Evolutionary conservation across 2,113 vertebrate genomes (phyloP), one percentile per base, ranked within the genome.

Genomic region (Turdus rufiventris): DNA sequence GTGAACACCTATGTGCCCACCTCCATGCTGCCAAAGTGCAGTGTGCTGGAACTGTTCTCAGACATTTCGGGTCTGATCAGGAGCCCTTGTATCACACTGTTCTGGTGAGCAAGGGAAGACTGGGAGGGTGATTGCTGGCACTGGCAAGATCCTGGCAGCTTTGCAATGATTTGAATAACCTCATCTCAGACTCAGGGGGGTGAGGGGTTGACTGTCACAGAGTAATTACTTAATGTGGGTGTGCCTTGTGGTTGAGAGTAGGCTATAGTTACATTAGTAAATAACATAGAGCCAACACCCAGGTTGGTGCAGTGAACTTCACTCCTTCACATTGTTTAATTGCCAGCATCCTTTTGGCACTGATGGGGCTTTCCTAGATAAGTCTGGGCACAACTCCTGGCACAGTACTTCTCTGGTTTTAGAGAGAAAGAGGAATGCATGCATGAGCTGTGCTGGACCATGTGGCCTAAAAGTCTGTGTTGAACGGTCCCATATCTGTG

Each of bases 21-120:
- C 7, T 40, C 40, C 24, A 14, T 33, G 58, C n/a, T 67, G 57
- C 23, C 11, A 66, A 74, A 66, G 26, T 2, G 2, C 42, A 74
- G 16, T 0, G 2, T 20, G 12, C n/a, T 54, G 57, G n/a, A 51
- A 38, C 14, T 1, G 0, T n/a, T 90, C n/a, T 75, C 21, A 36
- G 57, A 9, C 8, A 36, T 14, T 68, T 53, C 10, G 66, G 10
- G 6, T 60, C 29, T 43, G 34, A 38, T 23, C 60, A 57, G 61
- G 16, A 36, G 17, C 14, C 5, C n/a, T 81, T 19, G n/a, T 23
- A 43, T 29, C 5, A 6, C 28, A 19, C 20, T 65, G 25, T 61
- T 31, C 31, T 33, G 12, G 16, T 57, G 38, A 48, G 25, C 8
- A 40, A 61, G 24, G 23, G 1, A 36, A 33, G 21, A 33, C 43